Conservation (phyloP, 2,113 vertebrate genomes). For the Corythornis cristatus region DNA sequence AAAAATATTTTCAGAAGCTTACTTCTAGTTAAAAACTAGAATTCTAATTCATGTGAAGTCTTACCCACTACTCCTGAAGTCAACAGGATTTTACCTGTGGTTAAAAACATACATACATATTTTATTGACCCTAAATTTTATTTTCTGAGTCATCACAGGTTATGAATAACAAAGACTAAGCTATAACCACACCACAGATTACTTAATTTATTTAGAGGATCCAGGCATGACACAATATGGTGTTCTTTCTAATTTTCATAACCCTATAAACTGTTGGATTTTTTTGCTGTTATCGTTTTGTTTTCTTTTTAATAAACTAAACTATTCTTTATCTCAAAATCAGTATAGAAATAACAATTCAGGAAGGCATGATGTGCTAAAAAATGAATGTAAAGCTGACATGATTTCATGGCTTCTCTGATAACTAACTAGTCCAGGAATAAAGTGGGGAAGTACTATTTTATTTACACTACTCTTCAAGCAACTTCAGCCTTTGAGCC, state of each 20-base stretch:
- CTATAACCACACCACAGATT: neutral
- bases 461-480: neutral
- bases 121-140: neutral
- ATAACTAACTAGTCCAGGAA: neutral
- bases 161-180: neutral
- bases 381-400: neutral
- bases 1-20: neutral
- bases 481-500: neutral
- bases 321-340: neutral
- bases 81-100: neutral
- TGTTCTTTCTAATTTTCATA: neutral
- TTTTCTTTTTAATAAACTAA: neutral
- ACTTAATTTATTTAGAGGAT: neutral
- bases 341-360: neutral
- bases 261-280: neutral
- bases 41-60: neutral
- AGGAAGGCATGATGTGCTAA: neutral
- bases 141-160: neutral
- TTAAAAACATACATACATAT: neutral
- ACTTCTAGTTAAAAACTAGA: neutral
- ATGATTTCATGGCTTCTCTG: neutral
- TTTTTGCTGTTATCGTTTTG: too few species aligned
- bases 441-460: neutral
- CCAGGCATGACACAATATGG: neutral
- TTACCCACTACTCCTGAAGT: neutral